These are phyloP conservation scores for Xanthorhoe spadicearia DNA, from an alignment of 2,888 invertebrate species.

Conservation along the genomic window DNA sequence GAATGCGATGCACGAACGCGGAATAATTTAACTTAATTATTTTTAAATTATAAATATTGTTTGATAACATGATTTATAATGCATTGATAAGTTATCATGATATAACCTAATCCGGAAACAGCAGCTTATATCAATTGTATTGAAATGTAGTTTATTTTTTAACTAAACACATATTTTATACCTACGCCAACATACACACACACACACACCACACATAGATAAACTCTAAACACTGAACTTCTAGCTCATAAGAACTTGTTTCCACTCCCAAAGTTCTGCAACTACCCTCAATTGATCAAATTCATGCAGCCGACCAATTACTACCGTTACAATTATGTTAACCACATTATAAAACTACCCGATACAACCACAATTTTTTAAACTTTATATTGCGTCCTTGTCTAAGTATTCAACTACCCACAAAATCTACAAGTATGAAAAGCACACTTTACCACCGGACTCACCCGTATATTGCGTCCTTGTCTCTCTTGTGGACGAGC, in stretches of 20 bases:
- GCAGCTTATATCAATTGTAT: background rate
- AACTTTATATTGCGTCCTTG: too few species aligned
- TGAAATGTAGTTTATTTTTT: background rate
- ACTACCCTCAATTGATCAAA: slow-evolving; percentile 15
- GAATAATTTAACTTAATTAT: slow-evolving; percentile 24
- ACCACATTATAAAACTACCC: background rate
- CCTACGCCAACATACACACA: too few species aligned
- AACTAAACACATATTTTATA: background rate
- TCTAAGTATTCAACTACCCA: slow-evolving; percentile 14
- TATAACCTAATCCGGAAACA: background rate
- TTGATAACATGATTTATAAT: slow-evolving; percentile 2
- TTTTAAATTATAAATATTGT: slow-evolving; percentile 17
- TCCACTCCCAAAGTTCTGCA: background rate
- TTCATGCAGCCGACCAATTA: background rate
- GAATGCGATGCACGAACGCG: slow-evolving; percentile 16
- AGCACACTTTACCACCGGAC: slow-evolving; percentile 82
- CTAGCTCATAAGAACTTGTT: too few species aligned
- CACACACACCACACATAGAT: background rate
- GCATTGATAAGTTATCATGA: background rate
- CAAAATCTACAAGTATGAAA: slow-evolving; percentile 30
- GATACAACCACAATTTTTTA: background rate
- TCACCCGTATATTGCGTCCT: slow-evolving; percentile 99
- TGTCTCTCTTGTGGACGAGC: slow-evolving; percentile 98
- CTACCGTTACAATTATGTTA: background rate
- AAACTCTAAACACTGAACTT: background rate